Evolutionary conservation across 37 sponge, comb jelly and placozoan species (phyloP).

Genomic region (Bolinopsis microptera): DNA sequence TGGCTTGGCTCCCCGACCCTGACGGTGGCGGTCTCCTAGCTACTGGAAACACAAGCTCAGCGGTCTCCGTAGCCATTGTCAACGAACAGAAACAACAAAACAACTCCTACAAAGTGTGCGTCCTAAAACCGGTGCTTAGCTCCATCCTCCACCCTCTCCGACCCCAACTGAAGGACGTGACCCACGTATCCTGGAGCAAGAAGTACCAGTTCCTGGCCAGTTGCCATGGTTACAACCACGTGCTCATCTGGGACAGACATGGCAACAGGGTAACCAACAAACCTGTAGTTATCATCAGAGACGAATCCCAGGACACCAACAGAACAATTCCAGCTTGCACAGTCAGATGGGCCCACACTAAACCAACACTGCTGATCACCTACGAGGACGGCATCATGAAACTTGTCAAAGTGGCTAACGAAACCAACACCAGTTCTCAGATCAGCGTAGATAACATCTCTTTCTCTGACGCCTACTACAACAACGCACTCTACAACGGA

Average conservation of each 20-base stretch:
- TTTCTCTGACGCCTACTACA: slow-evolving; percentile 41
- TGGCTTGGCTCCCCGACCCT: slow-evolving; percentile 60
- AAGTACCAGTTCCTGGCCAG: slow-evolving; percentile 66
- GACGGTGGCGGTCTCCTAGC: slow-evolving; percentile 60
- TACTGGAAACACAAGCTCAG: slow-evolving; percentile 61
- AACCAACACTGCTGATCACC: slow-evolving; percentile 43
- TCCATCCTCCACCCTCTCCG: slow-evolving; percentile 49
- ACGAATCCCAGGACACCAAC: slow-evolving; percentile 22
- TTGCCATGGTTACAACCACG: slow-evolving; percentile 67
- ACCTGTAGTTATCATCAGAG: slow-evolving; percentile 64
- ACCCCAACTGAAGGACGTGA: slow-evolving; percentile 55
- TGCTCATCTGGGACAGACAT: slow-evolving; percentile 59
- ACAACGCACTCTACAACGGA: slow-evolving; percentile 9
- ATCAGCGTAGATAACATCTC: slow-evolving; percentile 65
- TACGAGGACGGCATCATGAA: slow-evolving; percentile 65
- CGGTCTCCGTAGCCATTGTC: slow-evolving; percentile 55
- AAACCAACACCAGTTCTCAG: slow-evolving; percentile 59
- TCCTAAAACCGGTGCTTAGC: slow-evolving; percentile 39
- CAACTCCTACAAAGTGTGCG: slow-evolving; percentile 65
- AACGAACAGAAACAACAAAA: slow-evolving; percentile 21
- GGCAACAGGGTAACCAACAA: slow-evolving; percentile 62
- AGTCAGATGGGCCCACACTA: slow-evolving; percentile 55
- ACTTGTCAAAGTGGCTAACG: slow-evolving; percentile 48
- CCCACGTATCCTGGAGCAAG: slow-evolving; percentile 65
- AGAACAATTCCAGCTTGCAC: slow-evolving; percentile 13